A percentile compares a stretch with the other conserved stretches of the same genome.
These are phyloP conservation scores for Rynchops niger DNA, from an alignment of 2,113 vertebrate species.

Conservation along the genomic window DNA sequence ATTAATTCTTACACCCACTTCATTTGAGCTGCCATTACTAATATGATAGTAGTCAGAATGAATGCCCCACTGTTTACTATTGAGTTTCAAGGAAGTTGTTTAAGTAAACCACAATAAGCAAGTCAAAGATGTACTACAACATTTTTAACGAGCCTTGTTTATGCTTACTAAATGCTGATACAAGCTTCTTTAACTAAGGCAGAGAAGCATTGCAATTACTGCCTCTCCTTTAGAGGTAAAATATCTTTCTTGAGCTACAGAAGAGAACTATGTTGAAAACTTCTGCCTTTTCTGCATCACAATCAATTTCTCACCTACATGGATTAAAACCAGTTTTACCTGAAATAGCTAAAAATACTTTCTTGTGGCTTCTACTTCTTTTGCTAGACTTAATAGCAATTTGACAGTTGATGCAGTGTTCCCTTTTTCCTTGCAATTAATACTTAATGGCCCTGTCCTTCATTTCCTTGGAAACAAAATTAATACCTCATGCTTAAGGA, in stretches of 20 bases:
- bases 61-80: neutral
- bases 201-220: neutral
- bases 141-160: neutral
- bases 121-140: neutral
- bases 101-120: neutral
- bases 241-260: neutral
- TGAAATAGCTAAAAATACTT: neutral
- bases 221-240: neutral
- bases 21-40: neutral
- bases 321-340: neutral
- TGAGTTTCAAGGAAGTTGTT: neutral
- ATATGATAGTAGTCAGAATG: neutral
- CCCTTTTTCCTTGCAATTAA: neutral
- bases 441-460: neutral
- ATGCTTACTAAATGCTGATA: neutral
- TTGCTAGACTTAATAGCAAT: neutral
- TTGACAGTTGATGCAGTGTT: neutral
- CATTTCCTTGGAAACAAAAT: neutral
- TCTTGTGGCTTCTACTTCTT: neutral
- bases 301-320: neutral
- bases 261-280: neutral
- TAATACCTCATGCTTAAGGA: neutral
- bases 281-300: neutral
- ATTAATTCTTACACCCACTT: neutral
- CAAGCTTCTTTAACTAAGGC: neutral